Percentiles rank a stretch among this genome's conserved stretches.
Evolutionary conservation across 2,888 invertebrate genomes (phyloP).

Genomic region (Aquatica leii): DNA sequence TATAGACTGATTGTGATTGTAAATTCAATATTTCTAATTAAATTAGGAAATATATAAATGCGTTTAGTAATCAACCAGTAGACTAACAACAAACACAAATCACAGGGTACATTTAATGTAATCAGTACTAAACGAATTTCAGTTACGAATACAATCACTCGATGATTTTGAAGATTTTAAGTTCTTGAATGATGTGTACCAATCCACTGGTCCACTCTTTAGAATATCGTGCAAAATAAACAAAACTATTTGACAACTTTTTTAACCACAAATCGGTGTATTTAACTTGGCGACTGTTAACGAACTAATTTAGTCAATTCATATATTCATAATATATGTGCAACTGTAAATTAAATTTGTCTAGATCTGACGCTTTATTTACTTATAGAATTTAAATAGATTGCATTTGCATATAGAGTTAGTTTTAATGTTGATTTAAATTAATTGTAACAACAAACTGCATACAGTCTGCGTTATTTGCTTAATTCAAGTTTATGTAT

Average conservation of each 20-base stretch:
- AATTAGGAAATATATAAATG: constrained; percentile 39
- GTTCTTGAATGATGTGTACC: not conserved
- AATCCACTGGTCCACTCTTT: constrained; percentile 39
- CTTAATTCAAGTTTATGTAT: no score
- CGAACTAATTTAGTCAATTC: constrained; percentile 20
- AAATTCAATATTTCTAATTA: constrained; percentile 35
- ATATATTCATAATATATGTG: not conserved
- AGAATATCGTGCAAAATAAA: constrained; percentile 47
- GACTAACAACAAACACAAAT: constrained; percentile 48
- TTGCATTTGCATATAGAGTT: no score
- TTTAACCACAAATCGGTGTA: constrained; percentile 25
- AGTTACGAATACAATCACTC: constrained; percentile 44
- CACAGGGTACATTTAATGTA: constrained; percentile 47
- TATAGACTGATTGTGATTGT: constrained; percentile 17
- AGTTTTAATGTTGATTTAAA: no score
- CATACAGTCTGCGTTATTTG: no score
- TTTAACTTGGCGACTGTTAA: constrained; percentile 10
- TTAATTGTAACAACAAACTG: no score
- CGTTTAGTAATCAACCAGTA: constrained; percentile 44
- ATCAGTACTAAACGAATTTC: constrained; percentile 48
- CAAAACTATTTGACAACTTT: constrained; percentile 43
- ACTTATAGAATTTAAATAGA: no score
- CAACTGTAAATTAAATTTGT: not conserved
- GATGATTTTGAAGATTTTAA: constrained; percentile 38
- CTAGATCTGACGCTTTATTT: no score